phyloP scores from a whole-genome alignment of 2,797 vertebrate genomes.

The Squalus acanthias region DNA sequence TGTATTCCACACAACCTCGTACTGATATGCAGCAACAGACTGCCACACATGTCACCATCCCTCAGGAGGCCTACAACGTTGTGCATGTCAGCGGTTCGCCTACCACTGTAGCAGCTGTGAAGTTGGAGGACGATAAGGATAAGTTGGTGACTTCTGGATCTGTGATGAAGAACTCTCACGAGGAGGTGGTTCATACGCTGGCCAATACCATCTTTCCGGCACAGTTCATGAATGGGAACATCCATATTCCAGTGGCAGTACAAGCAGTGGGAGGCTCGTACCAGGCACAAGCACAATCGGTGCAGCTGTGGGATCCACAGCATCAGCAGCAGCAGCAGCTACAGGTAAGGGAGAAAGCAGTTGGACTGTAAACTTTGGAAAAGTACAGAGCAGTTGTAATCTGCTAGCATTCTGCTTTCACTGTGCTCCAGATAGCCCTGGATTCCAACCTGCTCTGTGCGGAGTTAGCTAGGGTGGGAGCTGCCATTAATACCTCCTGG shows the following conservation, averaged over 20 bases:
- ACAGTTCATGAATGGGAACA: constrained; percentile 96
- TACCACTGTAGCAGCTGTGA: constrained; percentile 70
- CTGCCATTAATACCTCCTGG: background rate
- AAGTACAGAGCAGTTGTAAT: background rate
- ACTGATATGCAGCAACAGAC: constrained; percentile 80
- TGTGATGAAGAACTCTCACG: constrained; percentile 76
- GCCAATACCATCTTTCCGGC: constrained; percentile 90
- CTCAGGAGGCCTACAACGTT: constrained; percentile 87
- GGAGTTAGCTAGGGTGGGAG: no score
- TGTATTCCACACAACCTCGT: constrained; percentile 81
- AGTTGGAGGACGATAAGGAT: constrained; percentile 84
- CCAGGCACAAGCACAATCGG: constrained; percentile 82
- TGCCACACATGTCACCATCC: constrained; percentile 93
- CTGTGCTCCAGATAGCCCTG: background rate
- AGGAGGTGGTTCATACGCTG: constrained; percentile 89
- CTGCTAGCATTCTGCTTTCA: background rate
- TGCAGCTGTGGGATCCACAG: constrained; percentile 97
- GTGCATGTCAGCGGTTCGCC: constrained; percentile 80
- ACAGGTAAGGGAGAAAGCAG: constrained; percentile 55
- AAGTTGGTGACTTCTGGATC: constrained; percentile 76
- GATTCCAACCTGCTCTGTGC: background rate
- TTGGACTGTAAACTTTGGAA: background rate
- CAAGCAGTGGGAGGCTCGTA: constrained; percentile 91
- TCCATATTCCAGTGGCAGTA: constrained; percentile 94
- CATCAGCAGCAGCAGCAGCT: constrained; percentile 72